Conservation (phyloP, 2,113 vertebrate genomes). For the Sinocyclocheilus anshuiensis region DNA sequence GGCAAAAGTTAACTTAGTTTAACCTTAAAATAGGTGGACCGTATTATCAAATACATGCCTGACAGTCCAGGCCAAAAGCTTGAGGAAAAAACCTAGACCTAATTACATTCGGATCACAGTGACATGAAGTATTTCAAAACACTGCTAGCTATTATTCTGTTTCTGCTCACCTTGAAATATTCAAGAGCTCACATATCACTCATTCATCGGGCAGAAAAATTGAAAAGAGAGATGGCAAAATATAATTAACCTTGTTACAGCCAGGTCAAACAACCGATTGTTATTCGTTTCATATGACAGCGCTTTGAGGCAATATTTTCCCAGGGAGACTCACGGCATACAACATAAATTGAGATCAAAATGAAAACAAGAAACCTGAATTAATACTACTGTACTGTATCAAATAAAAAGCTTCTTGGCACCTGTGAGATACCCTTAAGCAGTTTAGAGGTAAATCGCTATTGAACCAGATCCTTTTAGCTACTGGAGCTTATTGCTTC, state of each 20-base stretch:
- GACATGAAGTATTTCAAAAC: conserved; percentile 51
- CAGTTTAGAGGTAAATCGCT: conserved; percentile 42
- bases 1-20: conserved; percentile 5
- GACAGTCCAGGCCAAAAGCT: conserved; percentile 14
- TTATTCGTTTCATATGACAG: conserved; percentile 81
- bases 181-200: conserved; percentile 58
- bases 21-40: not conserved
- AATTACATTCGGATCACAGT: conserved; percentile 44
- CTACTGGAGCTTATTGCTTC: conserved; percentile 69
- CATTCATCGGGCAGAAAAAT: conserved; percentile 83
- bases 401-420: conserved; percentile 74
- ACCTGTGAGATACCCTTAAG: conserved; percentile 51
- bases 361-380: conserved; percentile 83
- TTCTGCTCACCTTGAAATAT: conserved; percentile 53
- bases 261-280: conserved; percentile 82
- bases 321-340: conserved; percentile 76
- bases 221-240: conserved; percentile 78
- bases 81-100: conserved; percentile 25
- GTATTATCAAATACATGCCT: not conserved
- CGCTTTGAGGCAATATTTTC: conserved; percentile 76
- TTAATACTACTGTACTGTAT: conserved; percentile 79
- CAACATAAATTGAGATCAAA: conserved; percentile 73
- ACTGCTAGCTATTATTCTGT: conserved; percentile 46
- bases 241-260: conserved; percentile 90
- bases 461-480: conserved; percentile 50